Evolutionary conservation across 2,113 vertebrate genomes (phyloP).

Genomic region (Falcunculus frontatus): DNA sequence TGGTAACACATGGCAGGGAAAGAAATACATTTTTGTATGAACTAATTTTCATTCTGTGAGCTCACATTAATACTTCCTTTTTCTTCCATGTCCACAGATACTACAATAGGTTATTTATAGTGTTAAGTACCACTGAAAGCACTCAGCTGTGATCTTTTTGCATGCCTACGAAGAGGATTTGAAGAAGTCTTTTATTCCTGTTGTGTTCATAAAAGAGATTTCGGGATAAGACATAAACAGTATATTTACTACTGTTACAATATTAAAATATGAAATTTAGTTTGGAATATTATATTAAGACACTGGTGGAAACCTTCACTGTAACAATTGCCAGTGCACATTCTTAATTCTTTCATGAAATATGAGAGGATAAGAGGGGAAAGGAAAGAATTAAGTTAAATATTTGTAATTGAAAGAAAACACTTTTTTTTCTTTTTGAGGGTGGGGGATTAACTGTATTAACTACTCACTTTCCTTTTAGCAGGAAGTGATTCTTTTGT

Average conservation of each 20-base stretch:
- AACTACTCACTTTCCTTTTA: not conserved
- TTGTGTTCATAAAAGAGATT: not conserved
- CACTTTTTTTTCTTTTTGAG: not conserved
- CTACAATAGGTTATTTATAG: not conserved
- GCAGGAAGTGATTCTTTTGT: not conserved
- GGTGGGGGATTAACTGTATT: not conserved
- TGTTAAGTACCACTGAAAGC: not conserved
- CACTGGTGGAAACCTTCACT: not conserved
- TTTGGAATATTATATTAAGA: not conserved
- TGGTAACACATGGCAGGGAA: not conserved
- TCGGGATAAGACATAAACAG: not conserved
- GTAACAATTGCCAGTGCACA: not conserved
- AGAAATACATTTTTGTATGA: not conserved
- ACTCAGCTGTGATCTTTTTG: not conserved
- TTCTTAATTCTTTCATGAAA: not conserved
- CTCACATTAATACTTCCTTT: not conserved
- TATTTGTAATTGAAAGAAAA: not conserved
- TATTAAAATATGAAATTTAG: not conserved
- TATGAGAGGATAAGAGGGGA: rapidly evolving
- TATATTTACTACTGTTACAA: not conserved
- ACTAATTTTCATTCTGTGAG: not conserved
- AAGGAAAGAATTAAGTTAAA: not conserved
- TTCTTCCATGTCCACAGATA: not conserved
- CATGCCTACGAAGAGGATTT: not conserved
- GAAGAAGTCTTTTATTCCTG: not conserved